A percentile compares a stretch with the other conserved stretches of the same genome.
Conservation (phyloP, 2,888 invertebrate genomes). For the Willowsia nigromaculata region DNA sequence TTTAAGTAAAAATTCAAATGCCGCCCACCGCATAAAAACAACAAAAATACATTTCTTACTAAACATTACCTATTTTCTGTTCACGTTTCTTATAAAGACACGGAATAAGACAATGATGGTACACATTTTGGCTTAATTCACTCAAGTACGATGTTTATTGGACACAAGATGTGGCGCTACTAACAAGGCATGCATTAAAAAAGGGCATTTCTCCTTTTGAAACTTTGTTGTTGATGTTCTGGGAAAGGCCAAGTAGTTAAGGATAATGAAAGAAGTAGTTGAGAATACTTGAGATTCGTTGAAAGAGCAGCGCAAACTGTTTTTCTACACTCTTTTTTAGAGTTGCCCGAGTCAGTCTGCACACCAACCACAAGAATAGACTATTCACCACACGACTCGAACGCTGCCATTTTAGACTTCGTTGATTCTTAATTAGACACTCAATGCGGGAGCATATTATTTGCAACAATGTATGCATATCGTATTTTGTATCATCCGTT, state of each 20-base stretch:
- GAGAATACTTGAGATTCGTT: background rate
- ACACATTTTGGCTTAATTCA: conserved; percentile 14
- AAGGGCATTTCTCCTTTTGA: background rate
- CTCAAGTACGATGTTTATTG: conserved; percentile 14
- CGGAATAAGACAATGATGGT: background rate
- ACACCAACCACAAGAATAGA: background rate
- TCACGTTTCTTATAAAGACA: background rate
- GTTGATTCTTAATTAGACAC: background rate
- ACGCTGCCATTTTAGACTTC: background rate
- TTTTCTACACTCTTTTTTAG: background rate
- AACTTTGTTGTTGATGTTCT: background rate
- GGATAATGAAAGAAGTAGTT: background rate
- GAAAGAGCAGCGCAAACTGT: background rate
- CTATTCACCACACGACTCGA: background rate
- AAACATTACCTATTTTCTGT: background rate
- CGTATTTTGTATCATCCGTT: background rate
- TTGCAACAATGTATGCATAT: background rate
- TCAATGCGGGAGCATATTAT: background rate
- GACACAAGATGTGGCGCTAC: background rate
- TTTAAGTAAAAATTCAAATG: background rate
- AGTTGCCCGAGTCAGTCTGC: background rate
- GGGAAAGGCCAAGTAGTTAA: background rate
- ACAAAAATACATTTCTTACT: background rate
- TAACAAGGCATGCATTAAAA: background rate
- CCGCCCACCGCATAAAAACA: background rate